Conservation (phyloP, 1,140 invertebrate genomes). For the Heterodera schachtii region DNA sequence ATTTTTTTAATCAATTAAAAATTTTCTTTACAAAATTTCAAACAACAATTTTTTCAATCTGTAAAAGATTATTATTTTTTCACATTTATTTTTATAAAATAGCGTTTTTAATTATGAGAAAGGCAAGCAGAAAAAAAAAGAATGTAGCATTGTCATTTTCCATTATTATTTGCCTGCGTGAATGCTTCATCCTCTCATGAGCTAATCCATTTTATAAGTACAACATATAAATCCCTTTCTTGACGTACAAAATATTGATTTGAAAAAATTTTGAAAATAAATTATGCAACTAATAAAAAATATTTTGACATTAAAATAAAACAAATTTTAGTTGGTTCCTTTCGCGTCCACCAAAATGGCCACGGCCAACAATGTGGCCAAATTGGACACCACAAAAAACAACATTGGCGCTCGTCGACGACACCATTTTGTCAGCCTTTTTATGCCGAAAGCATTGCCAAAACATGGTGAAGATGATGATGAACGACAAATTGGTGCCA, state of each 20-base stretch:
- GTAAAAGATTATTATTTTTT: neutral
- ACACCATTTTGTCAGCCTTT: neutral
- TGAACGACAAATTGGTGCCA: neutral
- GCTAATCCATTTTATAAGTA: neutral
- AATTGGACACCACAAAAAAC: neutral
- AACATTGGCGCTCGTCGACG: neutral
- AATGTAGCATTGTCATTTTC: no score
- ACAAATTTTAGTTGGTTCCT: neutral
- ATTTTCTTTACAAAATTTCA: neutral
- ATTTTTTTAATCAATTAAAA: neutral
- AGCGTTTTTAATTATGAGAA: neutral
- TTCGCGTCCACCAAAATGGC: slow-evolving; percentile 23
- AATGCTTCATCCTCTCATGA: neutral
- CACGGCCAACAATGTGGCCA: neutral
- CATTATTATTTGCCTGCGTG: no score
- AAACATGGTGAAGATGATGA: neutral
- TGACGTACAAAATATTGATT: neutral
- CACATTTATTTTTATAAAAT: neutral
- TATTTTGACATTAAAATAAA: neutral
- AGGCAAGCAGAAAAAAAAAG: neutral
- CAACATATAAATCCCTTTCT: neutral
- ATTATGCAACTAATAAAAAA: neutral
- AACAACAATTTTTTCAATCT: no score
- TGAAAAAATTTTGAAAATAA: neutral
- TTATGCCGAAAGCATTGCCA: neutral